Percentiles rank a stretch among this genome's conserved stretches.
Conservation (phyloP, 2,113 vertebrate species). For the Boleophthalmus pectinirostris region DNA sequence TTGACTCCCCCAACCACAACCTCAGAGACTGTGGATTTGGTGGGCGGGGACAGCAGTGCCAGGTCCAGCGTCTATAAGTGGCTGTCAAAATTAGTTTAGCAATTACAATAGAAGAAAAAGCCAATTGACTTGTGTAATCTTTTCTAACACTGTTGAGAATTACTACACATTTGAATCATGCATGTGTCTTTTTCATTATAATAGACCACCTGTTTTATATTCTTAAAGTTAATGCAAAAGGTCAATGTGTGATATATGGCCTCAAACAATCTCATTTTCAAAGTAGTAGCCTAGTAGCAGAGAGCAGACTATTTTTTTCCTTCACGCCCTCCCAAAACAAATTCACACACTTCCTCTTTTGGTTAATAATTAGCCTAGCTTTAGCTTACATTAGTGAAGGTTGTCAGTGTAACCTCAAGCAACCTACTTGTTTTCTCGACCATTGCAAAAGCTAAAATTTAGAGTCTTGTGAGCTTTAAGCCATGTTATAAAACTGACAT, state of each 20-base stretch:
- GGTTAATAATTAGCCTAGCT: constrained; percentile 50
- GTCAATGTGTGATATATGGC: constrained; percentile 23
- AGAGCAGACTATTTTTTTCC: not conserved
- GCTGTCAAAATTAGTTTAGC: constrained; percentile 76
- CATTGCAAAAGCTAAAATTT: constrained; percentile 23
- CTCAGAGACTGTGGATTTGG: constrained; percentile 69
- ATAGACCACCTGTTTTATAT: constrained; percentile 24
- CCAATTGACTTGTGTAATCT: constrained; percentile 76
- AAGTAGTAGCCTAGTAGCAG: not conserved
- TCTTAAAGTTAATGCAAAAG: constrained; percentile 41
- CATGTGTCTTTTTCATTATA: constrained; percentile 29
- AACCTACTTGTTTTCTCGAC: constrained; percentile 1
- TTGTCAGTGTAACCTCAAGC: constrained; percentile 13
- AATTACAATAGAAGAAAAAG: constrained; percentile 70
- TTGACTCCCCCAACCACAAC: constrained; percentile 59
- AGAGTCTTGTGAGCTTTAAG: too few species aligned
- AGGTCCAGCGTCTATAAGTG: constrained; percentile 54
- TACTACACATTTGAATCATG: constrained; percentile 55
- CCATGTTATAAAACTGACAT: too few species aligned
- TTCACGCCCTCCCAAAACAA: constrained; percentile 24
- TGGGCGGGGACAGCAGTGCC: constrained; percentile 47
- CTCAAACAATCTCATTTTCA: constrained; percentile 32
- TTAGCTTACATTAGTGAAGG: constrained; percentile 39
- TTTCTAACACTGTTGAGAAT: constrained; percentile 57
- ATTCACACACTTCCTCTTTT: constrained; percentile 46